Evolutionary conservation across 2,888 invertebrate species (phyloP), one percentile per base, ranked within the genome.

Genomic region (Embidobia sp.): DNA sequence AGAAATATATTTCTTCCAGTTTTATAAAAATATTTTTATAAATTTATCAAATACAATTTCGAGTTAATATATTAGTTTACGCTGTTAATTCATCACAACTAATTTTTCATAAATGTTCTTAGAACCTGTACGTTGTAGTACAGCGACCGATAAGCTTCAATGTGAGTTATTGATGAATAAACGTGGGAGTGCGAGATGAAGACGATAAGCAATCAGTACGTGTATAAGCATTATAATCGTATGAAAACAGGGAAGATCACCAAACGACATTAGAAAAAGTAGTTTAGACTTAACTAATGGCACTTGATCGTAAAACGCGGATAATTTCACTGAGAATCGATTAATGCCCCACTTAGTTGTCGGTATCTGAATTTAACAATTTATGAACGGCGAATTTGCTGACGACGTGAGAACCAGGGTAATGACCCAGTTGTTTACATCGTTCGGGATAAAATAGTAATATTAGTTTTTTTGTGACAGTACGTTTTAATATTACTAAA

Each of bases 101-200:
- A n/a, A n/a, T n/a, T n/a, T n/a, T n/a, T n/a, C n/a, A n/a, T n/a
- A n/a, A n/a, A n/a, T n/a, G n/a, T n/a, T n/a, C n/a, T n/a, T n/a
- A n/a, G n/a, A n/a, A n/a, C n/a, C n/a, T n/a, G n/a, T n/a, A n/a
- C n/a, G n/a, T n/a, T n/a, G n/a, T n/a, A n/a, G n/a, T 67, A n/a
- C 55, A 42, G 42, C 42, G 8, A 11, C 61, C 75, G 78, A 80
- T 80, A 79, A 81, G 77, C 76, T 79, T 76, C 70, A 51, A 74
- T 18, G 29, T 64, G 10, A 57, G 66, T 51, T 69, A 74, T 55
- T 59, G 57, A 59, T 73, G 77, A 79, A 81, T 78, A 69, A 79
- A 78, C 80, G 81, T 81, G 81, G 82, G 82, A 82, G 79, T 79
- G 76, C 57, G 67, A 37, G 11, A 11, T n/a, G 57, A 55, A 75